These are phyloP conservation scores for Helicoverpa armigera DNA, from an alignment of 1,140 invertebrate genomes.

Conservation along the genomic window DNA sequence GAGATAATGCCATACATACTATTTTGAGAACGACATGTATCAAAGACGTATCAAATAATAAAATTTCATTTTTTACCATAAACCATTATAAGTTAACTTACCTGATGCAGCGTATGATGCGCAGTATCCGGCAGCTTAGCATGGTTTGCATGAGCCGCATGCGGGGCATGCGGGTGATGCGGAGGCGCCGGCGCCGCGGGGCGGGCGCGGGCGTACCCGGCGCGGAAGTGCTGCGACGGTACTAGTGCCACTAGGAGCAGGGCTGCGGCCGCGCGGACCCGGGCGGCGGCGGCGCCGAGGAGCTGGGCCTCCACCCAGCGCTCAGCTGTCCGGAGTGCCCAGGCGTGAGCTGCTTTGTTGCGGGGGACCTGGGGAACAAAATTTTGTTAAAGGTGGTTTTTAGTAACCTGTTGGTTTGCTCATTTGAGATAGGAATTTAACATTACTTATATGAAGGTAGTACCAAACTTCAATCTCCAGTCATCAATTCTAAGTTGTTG, in stretches of 20 bases:
- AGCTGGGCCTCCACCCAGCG: conserved; percentile 96
- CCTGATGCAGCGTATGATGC: conserved; percentile 92
- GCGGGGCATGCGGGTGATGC: conserved; percentile 75
- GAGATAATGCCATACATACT: too few relatives aligned
- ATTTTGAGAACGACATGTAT: too few relatives aligned
- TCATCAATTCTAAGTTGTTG: too few relatives aligned
- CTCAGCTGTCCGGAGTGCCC: conserved; percentile 95
- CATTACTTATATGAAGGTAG: too few relatives aligned
- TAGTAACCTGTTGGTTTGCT: conserved; percentile 82
- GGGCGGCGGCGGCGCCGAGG: conserved; percentile 93
- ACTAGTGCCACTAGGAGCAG: conserved; percentile 95
- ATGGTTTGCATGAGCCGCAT: conserved; percentile 69
- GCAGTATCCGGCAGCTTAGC: conserved; percentile 89
- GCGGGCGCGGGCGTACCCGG: conserved; percentile 89
- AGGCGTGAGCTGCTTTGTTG: conserved; percentile 95
- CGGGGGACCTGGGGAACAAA: conserved; percentile 88
- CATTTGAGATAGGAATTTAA: too few relatives aligned
- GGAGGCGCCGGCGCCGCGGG: conserved; percentile 81
- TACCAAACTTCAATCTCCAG: too few relatives aligned
- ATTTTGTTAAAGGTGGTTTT: too few relatives aligned
- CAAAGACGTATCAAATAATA: too few relatives aligned
- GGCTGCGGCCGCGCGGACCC: conserved; percentile 94
- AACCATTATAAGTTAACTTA: too few relatives aligned
- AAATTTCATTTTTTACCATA: too few relatives aligned
- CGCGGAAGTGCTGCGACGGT: conserved; percentile 94